phyloP scores from a whole-genome alignment of 2,888 invertebrate genomes.

The Carabus problematicus region DNA sequence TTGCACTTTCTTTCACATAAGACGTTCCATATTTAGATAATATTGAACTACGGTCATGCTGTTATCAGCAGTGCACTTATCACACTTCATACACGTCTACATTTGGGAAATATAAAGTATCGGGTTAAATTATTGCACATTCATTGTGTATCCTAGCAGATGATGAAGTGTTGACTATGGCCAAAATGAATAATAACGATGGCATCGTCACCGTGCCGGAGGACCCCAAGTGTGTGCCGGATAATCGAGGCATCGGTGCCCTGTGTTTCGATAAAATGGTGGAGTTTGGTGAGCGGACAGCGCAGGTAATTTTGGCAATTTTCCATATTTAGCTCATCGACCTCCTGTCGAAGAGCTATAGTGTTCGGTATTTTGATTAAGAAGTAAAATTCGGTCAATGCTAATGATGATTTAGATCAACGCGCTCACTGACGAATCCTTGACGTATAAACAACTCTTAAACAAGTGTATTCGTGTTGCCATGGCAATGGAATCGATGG shows the following conservation, averaged over 20 bases:
- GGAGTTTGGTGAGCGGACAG: neutral
- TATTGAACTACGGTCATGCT: too few relatives aligned
- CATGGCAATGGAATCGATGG: slow-evolving; percentile 55
- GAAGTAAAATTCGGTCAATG: too few relatives aligned
- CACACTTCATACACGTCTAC: too few relatives aligned
- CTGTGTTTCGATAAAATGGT: neutral
- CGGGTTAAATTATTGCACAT: too few relatives aligned
- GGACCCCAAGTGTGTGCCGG: neutral
- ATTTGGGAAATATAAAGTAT: too few relatives aligned
- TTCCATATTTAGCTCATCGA: too few relatives aligned
- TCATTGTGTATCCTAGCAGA: too few relatives aligned
- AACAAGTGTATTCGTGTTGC: slow-evolving; percentile 60
- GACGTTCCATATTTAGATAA: too few relatives aligned
- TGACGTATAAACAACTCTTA: slow-evolving; percentile 58
- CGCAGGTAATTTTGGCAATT: neutral
- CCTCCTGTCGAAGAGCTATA: too few relatives aligned
- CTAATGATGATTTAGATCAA: slow-evolving; percentile 60
- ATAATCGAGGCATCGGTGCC: neutral
- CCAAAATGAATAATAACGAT: neutral
- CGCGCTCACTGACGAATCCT: slow-evolving; percentile 58
- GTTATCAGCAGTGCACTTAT: too few relatives aligned
- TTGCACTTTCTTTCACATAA: too few relatives aligned
- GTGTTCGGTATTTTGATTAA: neutral
- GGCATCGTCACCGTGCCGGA: neutral
- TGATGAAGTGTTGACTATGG: neutral